Conservation (phyloP, 2,113 vertebrate species). For the Takifugu flavidus region DNA sequence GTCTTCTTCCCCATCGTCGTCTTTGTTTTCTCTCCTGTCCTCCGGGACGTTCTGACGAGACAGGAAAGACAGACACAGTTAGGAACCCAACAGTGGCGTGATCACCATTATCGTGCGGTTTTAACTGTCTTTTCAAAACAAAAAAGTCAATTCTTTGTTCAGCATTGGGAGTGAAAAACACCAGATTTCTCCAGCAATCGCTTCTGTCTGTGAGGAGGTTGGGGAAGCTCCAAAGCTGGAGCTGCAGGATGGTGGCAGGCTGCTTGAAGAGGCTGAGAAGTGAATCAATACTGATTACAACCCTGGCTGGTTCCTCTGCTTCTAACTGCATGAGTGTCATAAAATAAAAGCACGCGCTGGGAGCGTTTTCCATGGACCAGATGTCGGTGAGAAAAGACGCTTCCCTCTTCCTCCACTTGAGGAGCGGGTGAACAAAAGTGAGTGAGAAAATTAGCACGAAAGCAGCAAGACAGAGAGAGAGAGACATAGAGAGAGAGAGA, state of each 20-base stretch:
- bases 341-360: neutral
- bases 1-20: slow-evolving; percentile 56
- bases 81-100: neutral
- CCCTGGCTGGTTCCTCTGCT: no score
- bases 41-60: slow-evolving; percentile 49
- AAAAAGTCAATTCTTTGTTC: no score
- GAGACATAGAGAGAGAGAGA: slow-evolving; percentile 10
- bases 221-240: neutral
- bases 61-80: neutral
- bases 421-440: neutral
- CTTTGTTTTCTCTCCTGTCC: slow-evolving; percentile 24
- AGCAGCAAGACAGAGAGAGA: no score
- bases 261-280: neutral
- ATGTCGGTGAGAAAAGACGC: slow-evolving; percentile 13
- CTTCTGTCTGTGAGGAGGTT: neutral
- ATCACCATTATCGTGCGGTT: no score
- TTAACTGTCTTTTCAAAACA: no score
- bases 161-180: no score
- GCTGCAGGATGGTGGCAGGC: neutral
- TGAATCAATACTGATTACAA: no score
- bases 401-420: slow-evolving; percentile 3
- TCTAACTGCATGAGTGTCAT: neutral
- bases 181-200: neutral
- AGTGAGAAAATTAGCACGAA: slow-evolving; percentile 1
- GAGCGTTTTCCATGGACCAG: slow-evolving; percentile 4